These are phyloP conservation scores for Ailurus styani DNA, from an alignment of 2,113 vertebrate species.

Conservation along the genomic window DNA sequence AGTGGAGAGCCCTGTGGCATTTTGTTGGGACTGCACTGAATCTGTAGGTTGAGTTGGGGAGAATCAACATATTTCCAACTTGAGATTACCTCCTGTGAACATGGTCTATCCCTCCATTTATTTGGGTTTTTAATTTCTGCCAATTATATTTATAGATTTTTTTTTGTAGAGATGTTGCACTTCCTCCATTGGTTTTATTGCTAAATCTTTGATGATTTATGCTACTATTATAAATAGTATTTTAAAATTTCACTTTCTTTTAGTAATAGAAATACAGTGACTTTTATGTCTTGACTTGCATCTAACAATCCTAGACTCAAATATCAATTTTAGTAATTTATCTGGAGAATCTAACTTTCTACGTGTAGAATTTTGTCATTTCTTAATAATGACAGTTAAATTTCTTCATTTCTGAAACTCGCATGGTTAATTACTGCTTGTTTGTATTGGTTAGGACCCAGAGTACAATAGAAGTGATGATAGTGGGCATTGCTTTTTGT, in stretches of 20 bases:
- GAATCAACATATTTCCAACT: neutral
- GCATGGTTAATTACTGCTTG: neutral
- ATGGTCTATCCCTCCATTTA: neutral
- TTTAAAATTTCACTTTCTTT: neutral
- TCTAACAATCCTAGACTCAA: neutral
- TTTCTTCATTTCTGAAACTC: neutral
- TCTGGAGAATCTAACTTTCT: neutral
- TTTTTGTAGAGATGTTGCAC: neutral
- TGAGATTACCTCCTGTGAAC: neutral
- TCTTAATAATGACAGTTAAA: neutral
- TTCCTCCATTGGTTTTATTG: neutral
- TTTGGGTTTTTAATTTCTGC: conserved; percentile 17
- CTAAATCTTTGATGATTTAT: conserved; percentile 7
- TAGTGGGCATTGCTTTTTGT: neutral
- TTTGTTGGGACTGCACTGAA: neutral
- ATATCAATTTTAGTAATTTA: neutral
- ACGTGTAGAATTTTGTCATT: neutral
- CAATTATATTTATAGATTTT: neutral
- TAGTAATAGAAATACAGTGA: neutral
- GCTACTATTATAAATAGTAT: neutral
- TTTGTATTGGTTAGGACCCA: neutral
- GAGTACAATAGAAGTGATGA: neutral
- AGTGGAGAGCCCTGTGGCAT: neutral
- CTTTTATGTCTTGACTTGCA: neutral
- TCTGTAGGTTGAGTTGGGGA: neutral